phyloP scores from a whole-genome alignment of 1,140 invertebrate genomes.

The Cydia pomonella region DNA sequence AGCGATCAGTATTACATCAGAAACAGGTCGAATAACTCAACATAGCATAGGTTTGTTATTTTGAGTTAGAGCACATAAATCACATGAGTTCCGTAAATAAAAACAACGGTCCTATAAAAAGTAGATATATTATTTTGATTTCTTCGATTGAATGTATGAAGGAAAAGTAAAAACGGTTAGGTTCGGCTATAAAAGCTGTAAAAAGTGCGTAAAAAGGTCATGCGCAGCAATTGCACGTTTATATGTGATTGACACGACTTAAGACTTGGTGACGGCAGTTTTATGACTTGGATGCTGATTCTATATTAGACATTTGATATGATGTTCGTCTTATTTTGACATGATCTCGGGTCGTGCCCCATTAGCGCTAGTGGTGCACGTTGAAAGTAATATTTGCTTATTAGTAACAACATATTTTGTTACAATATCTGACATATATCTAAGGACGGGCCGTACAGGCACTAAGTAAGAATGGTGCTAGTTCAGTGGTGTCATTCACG shows the following conservation, averaged over 20 bases:
- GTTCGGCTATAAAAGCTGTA: slow-evolving; percentile 2
- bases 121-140: background rate
- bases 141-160: background rate
- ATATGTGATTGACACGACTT: slow-evolving; percentile 17
- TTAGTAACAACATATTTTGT: too few relatives aligned
- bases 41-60: background rate
- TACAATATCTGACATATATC: too few relatives aligned
- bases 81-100: background rate
- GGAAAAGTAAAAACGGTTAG: slow-evolving; percentile 1
- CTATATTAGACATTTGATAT: too few relatives aligned
- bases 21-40: too few relatives aligned
- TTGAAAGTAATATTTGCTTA: too few relatives aligned
- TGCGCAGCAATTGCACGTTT: slow-evolving; percentile 10
- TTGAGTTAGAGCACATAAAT: background rate
- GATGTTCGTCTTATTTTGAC: too few relatives aligned
- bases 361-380: too few relatives aligned
- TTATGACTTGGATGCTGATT: background rate
- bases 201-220: slow-evolving; percentile 11
- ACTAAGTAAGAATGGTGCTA: too few relatives aligned
- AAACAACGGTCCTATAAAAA: background rate
- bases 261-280: background rate
- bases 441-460: too few relatives aligned
- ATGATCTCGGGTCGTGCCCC: too few relatives aligned
- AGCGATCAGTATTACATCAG: too few relatives aligned
- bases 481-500: too few relatives aligned